Evolutionary conservation across 2,113 vertebrate genomes (phyloP), one percentile per base, ranked within the genome.

Genomic region (Oryzias celebensis): DNA sequence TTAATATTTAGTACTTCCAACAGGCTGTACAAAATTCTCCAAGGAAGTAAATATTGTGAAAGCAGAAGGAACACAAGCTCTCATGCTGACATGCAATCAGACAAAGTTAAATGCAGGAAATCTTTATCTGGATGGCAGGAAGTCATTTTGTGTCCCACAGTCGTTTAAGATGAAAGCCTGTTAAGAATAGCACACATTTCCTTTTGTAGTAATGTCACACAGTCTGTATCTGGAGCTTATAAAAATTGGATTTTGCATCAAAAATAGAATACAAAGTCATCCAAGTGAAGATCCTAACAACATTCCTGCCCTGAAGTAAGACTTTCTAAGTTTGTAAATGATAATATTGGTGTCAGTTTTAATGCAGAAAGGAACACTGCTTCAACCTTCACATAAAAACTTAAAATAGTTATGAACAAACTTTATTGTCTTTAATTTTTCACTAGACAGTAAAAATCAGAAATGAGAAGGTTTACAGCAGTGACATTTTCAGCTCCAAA

Each of bases 61-160:
- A 62, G 31, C 20, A 44, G 60, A 52, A 73, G 53, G 17, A 58
- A 44, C 41, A 20, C 28, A 65, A 16, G 45, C 24, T 26, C 7
- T 63, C 26, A n/a, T 46, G 48, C 13, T 5, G 16, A 1, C 52
- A 52, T 57, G 43, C 74, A 63, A 59, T 60, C 42, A 50, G 58
- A 54, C 1, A 15, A 14, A 23, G 50, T 66, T 84, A 88, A 87
- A 86, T 14, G 18, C 81, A 80, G 81, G 83, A 89, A 88, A 67
- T 78, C 48, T 73, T 84, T 85, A 81, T 83, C 69, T 57, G 14
- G 26, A 49, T 14, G 23, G 20, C 77, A 77, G 86, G 84, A 89
- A 87, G 78, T 84, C 14, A 73, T 88, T 85, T 78, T 75, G 56
- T 73, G 55, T 62, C 53, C 46, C 61, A 18, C 15, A 71, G 56